Evolutionary conservation across 2,113 vertebrate genomes (phyloP), one percentile per base, ranked within the genome.

Genomic region (Tonatia bakeri): DNA sequence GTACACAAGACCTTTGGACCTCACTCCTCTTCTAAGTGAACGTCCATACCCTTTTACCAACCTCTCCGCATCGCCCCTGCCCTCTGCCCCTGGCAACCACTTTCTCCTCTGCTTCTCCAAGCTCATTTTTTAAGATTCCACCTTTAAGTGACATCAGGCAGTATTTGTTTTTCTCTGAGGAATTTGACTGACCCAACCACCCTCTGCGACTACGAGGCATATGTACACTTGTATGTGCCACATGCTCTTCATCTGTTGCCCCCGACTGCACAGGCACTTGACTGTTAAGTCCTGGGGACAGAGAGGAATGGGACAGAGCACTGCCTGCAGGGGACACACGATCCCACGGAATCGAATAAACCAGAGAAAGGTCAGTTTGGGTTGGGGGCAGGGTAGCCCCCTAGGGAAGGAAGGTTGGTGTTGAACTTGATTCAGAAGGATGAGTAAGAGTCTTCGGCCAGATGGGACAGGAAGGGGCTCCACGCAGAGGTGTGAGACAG

Each of bases 351-450:
- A 31, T 33, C 40, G 43, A 92, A 54, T 20, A 70, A 80, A 52
- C 24, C 28, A 47, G 19, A 64, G 54, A 82, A 77, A 64, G 36
- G 59, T 40, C 54, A 15, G 16, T 22, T 2, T 52, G 33, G n/a
- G 2, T 4, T n/a, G 69, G 47, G 1, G 4, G 13, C 6, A 3
- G 38, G 15, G 16, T 6, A 43, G 36, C 15, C 22, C 19, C 13
- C 3, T 28, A 26, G 43, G 7, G 36, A 89, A 88, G 9, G 40
- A 89, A 85, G 43, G 28, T 24, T 40, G 31, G 45, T 20, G n/a
- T 7, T 69, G 33, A 64, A 38, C 38, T 86, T 43, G 56, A 14
- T 56, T 91, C 54, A 64, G 69, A 73, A 69, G 54, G 38, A 79
- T 56, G 36, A 73, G 19, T 45, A 14, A 33, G 19, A 28, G 40